Conservation (phyloP, 2,113 vertebrate genomes). For the Spermophilus dauricus region DNA sequence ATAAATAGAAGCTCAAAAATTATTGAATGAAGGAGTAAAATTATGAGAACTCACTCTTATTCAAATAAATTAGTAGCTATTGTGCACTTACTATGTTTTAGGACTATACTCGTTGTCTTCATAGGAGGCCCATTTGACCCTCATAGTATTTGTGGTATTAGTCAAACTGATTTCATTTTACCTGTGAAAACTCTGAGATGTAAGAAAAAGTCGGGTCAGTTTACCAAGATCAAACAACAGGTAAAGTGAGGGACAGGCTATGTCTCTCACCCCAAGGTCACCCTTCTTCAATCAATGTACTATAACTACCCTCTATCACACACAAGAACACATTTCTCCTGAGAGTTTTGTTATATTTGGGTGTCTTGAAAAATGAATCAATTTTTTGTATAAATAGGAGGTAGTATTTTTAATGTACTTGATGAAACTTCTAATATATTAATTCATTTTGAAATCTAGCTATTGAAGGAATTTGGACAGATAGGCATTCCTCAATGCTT, state of each 20-base stretch:
- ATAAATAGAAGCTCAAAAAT: background rate
- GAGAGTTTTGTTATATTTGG: background rate
- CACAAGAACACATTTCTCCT: accelerated
- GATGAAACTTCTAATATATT: background rate
- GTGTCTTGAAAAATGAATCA: background rate
- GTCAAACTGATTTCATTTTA: background rate
- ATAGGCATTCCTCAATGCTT: background rate
- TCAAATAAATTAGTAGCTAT: background rate
- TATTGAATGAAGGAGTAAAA: background rate
- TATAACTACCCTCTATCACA: background rate
- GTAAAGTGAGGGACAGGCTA: background rate
- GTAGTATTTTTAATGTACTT: background rate
- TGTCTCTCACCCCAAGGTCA: background rate
- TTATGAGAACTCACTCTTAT: background rate
- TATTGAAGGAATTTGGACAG: background rate
- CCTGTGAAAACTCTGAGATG: background rate
- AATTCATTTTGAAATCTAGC: background rate
- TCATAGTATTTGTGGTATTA: background rate
- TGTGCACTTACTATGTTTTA: background rate
- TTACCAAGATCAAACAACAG: background rate
- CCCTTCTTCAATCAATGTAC: background rate
- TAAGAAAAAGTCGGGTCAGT: background rate
- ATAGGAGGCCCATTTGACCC: background rate
- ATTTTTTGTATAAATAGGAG: background rate
- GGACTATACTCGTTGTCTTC: background rate